These are phyloP conservation scores for Steinernema feltiae DNA, from an alignment of 1,140 invertebrate genomes.

Conservation along the genomic window DNA sequence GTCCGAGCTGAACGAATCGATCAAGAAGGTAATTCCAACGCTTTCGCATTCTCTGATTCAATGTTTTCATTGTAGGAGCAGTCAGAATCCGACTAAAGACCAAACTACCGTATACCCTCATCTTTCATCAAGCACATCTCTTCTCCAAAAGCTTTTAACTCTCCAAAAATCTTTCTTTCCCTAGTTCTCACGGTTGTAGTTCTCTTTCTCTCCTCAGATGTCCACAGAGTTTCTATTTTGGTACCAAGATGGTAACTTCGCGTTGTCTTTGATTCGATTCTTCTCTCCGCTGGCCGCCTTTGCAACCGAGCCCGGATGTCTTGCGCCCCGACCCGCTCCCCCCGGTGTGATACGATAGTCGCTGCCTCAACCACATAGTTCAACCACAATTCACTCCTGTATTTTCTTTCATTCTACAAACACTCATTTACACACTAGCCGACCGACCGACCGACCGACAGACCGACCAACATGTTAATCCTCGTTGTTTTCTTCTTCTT, in stretches of 20 bases:
- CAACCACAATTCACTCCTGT: constrained; percentile 13
- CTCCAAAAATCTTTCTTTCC: background rate
- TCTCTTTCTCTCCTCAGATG: background rate
- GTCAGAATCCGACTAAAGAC: constrained; percentile 7
- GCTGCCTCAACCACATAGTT: constrained; percentile 15
- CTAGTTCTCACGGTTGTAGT: constrained; percentile 11
- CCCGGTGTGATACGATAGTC: constrained; percentile 13
- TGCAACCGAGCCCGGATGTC: background rate
- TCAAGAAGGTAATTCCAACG: constrained; percentile 29
- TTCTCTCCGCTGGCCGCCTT: background rate
- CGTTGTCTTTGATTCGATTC: background rate
- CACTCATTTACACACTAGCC: constrained; percentile 12
- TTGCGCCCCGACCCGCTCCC: background rate
- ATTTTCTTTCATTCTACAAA: constrained; percentile 14
- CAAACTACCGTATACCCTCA: constrained; percentile 7
- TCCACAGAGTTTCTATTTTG: constrained; percentile 10
- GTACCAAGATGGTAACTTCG: constrained; percentile 7
- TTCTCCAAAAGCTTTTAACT: constrained; percentile 11
- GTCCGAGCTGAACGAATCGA: constrained; percentile 37
- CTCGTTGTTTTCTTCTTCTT: constrained; percentile 4
- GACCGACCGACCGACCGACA: no score
- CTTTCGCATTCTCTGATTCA: background rate
- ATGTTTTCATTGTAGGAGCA: constrained; percentile 15
- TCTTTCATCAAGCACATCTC: constrained; percentile 13
- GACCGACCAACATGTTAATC: background rate